Conservation (phyloP, 2,797 vertebrate species). For the Harpagifer antarcticus region DNA sequence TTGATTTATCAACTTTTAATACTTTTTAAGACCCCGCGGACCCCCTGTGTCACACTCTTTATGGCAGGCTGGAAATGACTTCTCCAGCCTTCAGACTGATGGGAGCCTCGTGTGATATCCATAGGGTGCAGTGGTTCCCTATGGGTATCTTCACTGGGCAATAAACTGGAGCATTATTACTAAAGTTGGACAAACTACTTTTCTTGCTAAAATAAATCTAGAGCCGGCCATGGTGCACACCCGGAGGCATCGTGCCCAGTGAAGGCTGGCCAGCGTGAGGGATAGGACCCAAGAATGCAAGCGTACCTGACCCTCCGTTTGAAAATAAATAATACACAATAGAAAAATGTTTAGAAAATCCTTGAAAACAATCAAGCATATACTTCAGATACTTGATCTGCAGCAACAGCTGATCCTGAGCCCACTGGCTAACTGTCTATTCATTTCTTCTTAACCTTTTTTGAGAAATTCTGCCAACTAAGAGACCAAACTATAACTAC, state of each 20-base stretch:
- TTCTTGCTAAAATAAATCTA: not conserved
- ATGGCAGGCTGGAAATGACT: constrained; percentile 61
- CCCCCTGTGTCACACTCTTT: constrained; percentile 19
- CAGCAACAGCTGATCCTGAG: not conserved
- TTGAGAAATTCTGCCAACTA: no score
- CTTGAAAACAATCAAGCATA: not conserved
- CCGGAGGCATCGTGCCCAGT: no score
- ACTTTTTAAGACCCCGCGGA: no score
- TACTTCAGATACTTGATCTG: not conserved
- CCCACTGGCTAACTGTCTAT: no score
- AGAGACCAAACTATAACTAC: no score
- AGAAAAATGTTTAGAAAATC: not conserved
- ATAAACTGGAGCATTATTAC: constrained; percentile 4
- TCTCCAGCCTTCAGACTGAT: constrained; percentile 60
- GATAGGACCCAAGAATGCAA: no score
- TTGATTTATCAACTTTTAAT: no score
- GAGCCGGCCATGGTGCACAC: no score
- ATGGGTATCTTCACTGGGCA: not conserved
- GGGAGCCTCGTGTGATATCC: constrained; percentile 47
- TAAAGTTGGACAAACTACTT: not conserved
- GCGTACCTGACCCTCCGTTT: no score
- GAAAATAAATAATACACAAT: not conserved
- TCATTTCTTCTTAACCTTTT: no score
- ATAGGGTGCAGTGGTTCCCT: constrained; percentile 22
- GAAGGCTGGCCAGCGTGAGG: no score